Percentiles rank a stretch among this genome's conserved stretches.
Evolutionary conservation across 2,113 vertebrate genomes (phyloP).

Genomic region (Sceloporus tristichus): DNA sequence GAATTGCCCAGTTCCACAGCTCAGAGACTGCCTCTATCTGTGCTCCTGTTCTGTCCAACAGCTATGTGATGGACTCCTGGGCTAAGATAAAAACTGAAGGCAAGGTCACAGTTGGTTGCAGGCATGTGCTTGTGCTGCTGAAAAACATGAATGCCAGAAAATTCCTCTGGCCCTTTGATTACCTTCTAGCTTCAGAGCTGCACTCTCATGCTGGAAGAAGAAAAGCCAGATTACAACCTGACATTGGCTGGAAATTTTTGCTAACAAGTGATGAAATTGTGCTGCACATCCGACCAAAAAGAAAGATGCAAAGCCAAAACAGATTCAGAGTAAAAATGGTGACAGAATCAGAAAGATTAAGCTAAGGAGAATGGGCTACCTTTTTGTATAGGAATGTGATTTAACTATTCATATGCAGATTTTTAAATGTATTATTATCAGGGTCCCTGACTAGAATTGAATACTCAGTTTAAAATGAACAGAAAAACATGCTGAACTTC

Average conservation of each 20-base stretch:
- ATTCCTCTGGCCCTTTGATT: conserved; percentile 50
- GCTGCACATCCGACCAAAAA: background rate
- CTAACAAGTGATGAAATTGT: conserved; percentile 19
- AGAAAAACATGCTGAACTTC: too few species aligned
- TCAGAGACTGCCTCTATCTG: background rate
- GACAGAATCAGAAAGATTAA: background rate
- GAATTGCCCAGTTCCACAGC: background rate
- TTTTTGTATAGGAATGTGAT: too few species aligned
- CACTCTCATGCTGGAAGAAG: conserved; percentile 35
- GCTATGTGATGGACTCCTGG: conserved; percentile 38
- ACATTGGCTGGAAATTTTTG: conserved; percentile 33
- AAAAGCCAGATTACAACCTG: conserved; percentile 34
- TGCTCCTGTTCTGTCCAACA: conserved; percentile 17
- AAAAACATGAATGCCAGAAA: conserved; percentile 50
- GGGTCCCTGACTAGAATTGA: too few species aligned
- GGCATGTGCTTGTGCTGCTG: conserved; percentile 30
- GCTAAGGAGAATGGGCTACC: too few species aligned
- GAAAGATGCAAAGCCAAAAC: background rate
- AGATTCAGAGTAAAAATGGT: background rate
- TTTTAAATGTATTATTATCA: too few species aligned
- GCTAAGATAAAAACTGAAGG: conserved; percentile 39
- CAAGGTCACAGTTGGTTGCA: conserved; percentile 42
- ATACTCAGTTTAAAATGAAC: too few species aligned
- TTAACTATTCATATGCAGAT: too few species aligned
- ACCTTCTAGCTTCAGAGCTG: conserved; percentile 28